Base-by-base conservation (phyloP, 30 jellyfish, hydroid and myxozoan species). In the Aurelia aurita complex sp. Pacific region DNA sequence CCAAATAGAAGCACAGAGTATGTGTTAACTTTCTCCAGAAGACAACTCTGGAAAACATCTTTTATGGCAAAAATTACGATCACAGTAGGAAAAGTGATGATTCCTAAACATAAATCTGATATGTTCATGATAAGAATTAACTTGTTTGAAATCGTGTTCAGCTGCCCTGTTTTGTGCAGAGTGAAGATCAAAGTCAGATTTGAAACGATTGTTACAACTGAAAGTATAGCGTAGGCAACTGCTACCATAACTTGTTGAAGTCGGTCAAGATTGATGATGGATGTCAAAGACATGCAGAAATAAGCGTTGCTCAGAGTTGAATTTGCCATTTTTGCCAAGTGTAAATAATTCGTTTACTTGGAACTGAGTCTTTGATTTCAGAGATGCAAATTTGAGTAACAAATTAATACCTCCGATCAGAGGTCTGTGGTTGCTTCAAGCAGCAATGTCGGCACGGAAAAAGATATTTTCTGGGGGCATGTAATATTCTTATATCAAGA, bases 61-160 rank as follows among this genome's bases (percentile, higher is more conserved):
- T 19, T 60, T 1, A 40, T 74, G 12, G 64, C 50, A 12, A 72
- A 17, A 1, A 54, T 65, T 15, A 83, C 62, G 81, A 72, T 38
- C 5, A 83, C 38, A 69, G 60, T 38, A 15, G 92, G 92, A 52
- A 62, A 69, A 35, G 73, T 77, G 71, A 83, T 18, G 13, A 71
- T 15, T 33, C 85, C 92, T 64, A 69, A 57, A 36, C 79, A 69
- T 33, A 83, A n/a, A 19, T 83, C 92, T 10, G 92, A 83, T 17
- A 83, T 38, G 85, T 61, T 69, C 85, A 83, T 70, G 73, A 72
- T n/a, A 1, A 83, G 46, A 36, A 83, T 64, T 17, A 83, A 62
- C 80, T 83, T 70, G 80, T 83, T 83, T 38, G 85, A 38, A 36
- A 83, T 72, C 11, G 73, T 83, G 32, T 42, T 35, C 70, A 62